Percentiles rank a stretch among this genome's conserved stretches.
phyloP scores from a whole-genome alignment of 1,140 invertebrate genomes.

The Megalopta genalis region DNA sequence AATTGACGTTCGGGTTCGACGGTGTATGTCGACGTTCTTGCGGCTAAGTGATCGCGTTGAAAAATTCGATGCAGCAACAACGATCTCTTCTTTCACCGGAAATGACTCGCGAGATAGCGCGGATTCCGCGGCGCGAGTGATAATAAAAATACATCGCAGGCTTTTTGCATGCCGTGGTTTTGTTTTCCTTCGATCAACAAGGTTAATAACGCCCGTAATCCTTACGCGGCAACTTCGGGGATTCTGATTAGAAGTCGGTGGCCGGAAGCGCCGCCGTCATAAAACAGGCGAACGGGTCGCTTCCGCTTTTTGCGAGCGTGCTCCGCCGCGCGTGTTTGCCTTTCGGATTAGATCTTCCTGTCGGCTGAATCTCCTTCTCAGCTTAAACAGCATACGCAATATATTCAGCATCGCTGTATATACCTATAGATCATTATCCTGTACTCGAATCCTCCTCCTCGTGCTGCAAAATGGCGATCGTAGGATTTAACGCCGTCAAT shows the following conservation, averaged over 20 bases:
- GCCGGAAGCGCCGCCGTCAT: neutral
- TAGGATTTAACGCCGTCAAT: neutral
- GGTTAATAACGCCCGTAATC: conserved; percentile 26
- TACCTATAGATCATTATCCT: neutral
- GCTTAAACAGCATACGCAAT: neutral
- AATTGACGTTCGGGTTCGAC: no score
- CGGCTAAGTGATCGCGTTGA: no score
- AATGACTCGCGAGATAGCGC: neutral
- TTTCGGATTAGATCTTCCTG: neutral
- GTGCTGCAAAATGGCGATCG: neutral
- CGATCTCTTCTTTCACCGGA: neutral
- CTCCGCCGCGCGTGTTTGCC: neutral
- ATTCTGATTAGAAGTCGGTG: neutral
- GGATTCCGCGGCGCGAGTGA: neutral
- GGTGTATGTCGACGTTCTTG: no score
- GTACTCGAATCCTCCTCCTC: neutral
- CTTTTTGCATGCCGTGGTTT: neutral
- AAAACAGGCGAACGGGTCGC: neutral
- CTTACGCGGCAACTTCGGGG: conserved; percentile 30
- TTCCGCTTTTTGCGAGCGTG: conserved; percentile 2
- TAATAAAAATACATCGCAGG: neutral
- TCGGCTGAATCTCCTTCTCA: conserved; percentile 2
- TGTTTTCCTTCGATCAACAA: conserved; percentile 3
- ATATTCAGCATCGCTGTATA: neutral
- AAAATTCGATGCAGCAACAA: no score